phyloP scores from a whole-genome alignment of 2,113 vertebrate species.

The Hirundichthys speculiger region DNA sequence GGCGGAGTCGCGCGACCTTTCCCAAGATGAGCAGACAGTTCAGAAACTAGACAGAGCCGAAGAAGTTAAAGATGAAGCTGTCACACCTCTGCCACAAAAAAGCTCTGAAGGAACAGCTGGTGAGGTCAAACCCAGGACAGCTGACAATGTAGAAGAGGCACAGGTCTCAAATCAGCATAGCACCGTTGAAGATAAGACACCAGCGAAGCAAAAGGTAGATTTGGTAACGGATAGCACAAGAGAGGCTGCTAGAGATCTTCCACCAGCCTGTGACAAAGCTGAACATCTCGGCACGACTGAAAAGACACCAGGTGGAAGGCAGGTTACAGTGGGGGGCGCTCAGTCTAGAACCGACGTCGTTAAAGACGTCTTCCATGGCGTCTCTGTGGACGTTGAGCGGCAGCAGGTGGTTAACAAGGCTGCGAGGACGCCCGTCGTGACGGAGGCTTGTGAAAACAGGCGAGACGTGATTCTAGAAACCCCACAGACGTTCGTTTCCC shows the following conservation, averaged over 20 bases:
- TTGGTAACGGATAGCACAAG: no score
- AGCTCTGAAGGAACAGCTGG: no score
- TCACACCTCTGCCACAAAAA: no score
- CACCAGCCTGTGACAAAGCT: not conserved
- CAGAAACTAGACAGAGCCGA: no score
- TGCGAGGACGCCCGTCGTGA: slow-evolving; percentile 5
- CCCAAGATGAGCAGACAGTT: no score
- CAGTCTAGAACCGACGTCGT: not conserved
- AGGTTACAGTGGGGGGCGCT: not conserved
- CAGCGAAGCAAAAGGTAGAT: not conserved
- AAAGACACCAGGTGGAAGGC: slow-evolving; percentile 2
- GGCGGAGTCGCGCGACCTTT: no score
- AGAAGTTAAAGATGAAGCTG: no score
- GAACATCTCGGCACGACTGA: not conserved
- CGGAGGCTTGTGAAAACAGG: slow-evolving; percentile 8
- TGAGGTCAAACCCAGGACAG: no score
- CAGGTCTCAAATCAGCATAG: no score
- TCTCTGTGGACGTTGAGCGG: not conserved
- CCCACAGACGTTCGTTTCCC: not conserved
- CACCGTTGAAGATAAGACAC: not conserved
- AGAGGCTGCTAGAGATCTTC: not conserved
- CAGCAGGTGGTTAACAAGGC: slow-evolving; percentile 9
- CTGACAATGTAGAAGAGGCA: no score
- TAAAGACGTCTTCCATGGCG: not conserved
- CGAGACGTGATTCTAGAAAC: slow-evolving; percentile 1